These are phyloP conservation scores for Apotomis capreana DNA, from an alignment of 2,888 invertebrate genomes.

Conservation along the genomic window DNA sequence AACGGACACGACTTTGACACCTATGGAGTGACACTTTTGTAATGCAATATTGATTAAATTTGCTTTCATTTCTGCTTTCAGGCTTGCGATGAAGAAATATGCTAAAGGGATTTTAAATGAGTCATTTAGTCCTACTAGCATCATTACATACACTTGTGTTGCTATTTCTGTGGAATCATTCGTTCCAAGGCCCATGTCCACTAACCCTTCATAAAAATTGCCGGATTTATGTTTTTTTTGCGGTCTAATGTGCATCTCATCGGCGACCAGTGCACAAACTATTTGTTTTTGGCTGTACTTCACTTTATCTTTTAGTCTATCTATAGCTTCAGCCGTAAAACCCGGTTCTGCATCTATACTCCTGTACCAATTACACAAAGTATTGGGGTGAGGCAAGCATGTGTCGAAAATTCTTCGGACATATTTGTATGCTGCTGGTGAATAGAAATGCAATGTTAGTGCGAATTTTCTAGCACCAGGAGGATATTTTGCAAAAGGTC, in stretches of 20 bases:
- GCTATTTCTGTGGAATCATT: neutral
- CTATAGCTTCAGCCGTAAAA: constrained; percentile 25
- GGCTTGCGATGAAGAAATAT: neutral
- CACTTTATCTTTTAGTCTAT: constrained; percentile 15
- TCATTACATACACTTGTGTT: neutral
- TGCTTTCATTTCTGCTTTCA: no score
- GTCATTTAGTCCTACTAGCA: no score
- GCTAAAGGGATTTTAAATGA: constrained; percentile 1
- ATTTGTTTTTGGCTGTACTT: constrained; percentile 26
- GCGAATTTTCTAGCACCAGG: constrained; percentile 38
- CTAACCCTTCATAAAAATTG: no score
- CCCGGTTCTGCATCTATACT: constrained; percentile 34
- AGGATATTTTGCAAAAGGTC: no score
- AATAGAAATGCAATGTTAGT: constrained; percentile 42
- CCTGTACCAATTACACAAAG: constrained; percentile 35
- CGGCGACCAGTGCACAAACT: constrained; percentile 34
- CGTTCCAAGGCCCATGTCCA: no score
- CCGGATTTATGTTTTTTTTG: no score
- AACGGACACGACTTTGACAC: neutral
- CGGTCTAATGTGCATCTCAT: constrained; percentile 42
- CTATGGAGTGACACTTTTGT: neutral
- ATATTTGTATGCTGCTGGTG: constrained; percentile 34
- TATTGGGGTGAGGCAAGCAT: constrained; percentile 36
- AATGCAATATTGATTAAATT: neutral
- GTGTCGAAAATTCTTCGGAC: constrained; percentile 22